phyloP scores from a whole-genome alignment of 2,888 invertebrate species.

The Xestia ashworthii region DNA sequence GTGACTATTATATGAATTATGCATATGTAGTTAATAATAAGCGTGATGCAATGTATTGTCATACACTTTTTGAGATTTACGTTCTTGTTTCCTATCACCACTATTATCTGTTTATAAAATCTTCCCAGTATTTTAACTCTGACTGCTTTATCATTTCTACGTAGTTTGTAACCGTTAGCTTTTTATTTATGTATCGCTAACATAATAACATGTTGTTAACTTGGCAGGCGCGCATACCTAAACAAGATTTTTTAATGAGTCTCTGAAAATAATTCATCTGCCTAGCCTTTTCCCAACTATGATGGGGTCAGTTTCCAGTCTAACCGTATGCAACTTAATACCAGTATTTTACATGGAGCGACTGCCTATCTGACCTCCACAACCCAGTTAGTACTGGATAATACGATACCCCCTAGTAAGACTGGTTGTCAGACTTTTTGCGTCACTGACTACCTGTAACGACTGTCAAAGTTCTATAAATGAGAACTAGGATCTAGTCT shows the following conservation, averaged over 20 bases:
- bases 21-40: neutral
- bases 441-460: too few relatives aligned
- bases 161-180: neutral
- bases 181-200: constrained; percentile 8
- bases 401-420: too few relatives aligned
- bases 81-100: constrained; percentile 5
- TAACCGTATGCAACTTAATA: too few relatives aligned
- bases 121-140: neutral
- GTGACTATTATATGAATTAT: neutral
- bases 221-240: neutral
- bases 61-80: constrained; percentile 6
- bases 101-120: constrained; percentile 15
- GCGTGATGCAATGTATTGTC: constrained; percentile 28
- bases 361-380: too few relatives aligned
- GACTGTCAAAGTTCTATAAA: too few relatives aligned
- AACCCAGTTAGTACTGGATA: too few relatives aligned
- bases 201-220: constrained; percentile 10
- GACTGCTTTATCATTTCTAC: constrained; percentile 3
- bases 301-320: too few relatives aligned
- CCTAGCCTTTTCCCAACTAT: too few relatives aligned
- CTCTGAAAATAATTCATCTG: neutral
- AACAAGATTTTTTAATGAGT: neutral
- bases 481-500: neutral
- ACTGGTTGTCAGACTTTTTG: too few relatives aligned
- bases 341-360: too few relatives aligned